Evolutionary conservation across 2,888 invertebrate species (phyloP).

Genomic region (Rhodophaea formosa): DNA sequence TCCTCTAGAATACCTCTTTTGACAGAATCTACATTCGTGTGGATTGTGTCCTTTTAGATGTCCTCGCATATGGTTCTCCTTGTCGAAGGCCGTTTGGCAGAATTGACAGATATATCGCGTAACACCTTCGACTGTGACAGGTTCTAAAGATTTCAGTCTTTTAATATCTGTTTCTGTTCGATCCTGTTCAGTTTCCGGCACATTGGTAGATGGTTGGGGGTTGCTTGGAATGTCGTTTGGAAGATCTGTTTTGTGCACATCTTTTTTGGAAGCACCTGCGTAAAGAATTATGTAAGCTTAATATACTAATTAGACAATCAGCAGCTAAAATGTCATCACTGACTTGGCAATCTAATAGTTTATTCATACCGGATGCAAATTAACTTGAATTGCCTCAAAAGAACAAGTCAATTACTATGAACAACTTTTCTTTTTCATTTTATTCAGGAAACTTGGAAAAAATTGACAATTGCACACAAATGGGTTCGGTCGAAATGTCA

Average conservation of each 20-base stretch:
- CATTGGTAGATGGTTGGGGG: background rate
- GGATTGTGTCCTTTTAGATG: conserved; percentile 9
- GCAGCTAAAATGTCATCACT: too few relatives aligned
- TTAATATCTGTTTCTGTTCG: background rate
- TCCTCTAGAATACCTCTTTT: conserved; percentile 1
- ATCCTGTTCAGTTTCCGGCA: background rate
- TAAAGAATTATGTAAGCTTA: background rate
- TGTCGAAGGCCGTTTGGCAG: background rate
- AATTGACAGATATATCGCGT: conserved; percentile 2
- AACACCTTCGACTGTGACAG: background rate
- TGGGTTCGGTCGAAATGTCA: background rate
- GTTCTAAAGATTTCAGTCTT: background rate
- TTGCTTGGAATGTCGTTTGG: background rate
- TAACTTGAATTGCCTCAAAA: too few relatives aligned
- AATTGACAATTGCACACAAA: too few relatives aligned
- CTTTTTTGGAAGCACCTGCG: background rate
- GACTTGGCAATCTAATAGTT: too few relatives aligned
- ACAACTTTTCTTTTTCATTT: too few relatives aligned
- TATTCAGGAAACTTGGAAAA: too few relatives aligned
- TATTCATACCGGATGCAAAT: too few relatives aligned
- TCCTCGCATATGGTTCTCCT: conserved; percentile 2
- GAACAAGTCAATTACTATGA: too few relatives aligned
- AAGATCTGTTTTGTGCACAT: background rate
- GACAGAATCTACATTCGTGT: conserved; percentile 1
- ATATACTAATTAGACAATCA: background rate